These are phyloP conservation scores for Echeneis naucrates DNA, from an alignment of 2,797 vertebrate species.

Conservation along the genomic window DNA sequence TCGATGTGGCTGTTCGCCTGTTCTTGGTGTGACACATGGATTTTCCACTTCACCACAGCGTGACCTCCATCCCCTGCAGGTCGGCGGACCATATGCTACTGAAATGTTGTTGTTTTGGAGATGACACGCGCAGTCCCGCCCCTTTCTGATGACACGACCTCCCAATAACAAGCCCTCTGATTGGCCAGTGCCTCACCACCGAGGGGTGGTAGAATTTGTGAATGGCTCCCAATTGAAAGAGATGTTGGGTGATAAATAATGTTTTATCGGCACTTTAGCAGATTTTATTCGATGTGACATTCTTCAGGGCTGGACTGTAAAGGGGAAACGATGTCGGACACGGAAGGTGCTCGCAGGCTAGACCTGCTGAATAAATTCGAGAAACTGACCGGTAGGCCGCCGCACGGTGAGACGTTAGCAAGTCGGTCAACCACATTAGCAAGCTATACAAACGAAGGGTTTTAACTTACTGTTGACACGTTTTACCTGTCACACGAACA, in stretches of 20 bases:
- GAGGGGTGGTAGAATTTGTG: conserved; percentile 63
- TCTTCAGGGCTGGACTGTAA: conserved; percentile 47
- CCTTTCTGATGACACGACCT: conserved; percentile 29
- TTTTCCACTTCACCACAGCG: background rate
- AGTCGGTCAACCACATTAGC: conserved; percentile 85
- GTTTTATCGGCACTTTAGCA: conserved; percentile 61
- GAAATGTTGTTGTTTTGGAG: conserved; percentile 37
- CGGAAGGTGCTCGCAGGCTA: conserved; percentile 68
- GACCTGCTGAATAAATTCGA: conserved; percentile 91
- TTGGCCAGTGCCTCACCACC: conserved; percentile 72
- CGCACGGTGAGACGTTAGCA: conserved; percentile 79
- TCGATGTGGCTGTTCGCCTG: no score
- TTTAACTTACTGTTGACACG: background rate
- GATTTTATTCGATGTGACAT: conserved; percentile 58
- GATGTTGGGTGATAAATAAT: conserved; percentile 56
- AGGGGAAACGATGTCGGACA: conserved; percentile 78
- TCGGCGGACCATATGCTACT: background rate
- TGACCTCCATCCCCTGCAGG: background rate
- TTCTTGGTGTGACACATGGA: background rate
- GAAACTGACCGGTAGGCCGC: conserved; percentile 88
- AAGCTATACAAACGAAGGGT: conserved; percentile 42
- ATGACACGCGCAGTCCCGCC: conserved; percentile 36
- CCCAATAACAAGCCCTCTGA: conserved; percentile 70
- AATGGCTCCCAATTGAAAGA: conserved; percentile 58
- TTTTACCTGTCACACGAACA: background rate